phyloP scores from a whole-genome alignment of 2,797 vertebrate genomes.

The Microhierax caerulescens region DNA sequence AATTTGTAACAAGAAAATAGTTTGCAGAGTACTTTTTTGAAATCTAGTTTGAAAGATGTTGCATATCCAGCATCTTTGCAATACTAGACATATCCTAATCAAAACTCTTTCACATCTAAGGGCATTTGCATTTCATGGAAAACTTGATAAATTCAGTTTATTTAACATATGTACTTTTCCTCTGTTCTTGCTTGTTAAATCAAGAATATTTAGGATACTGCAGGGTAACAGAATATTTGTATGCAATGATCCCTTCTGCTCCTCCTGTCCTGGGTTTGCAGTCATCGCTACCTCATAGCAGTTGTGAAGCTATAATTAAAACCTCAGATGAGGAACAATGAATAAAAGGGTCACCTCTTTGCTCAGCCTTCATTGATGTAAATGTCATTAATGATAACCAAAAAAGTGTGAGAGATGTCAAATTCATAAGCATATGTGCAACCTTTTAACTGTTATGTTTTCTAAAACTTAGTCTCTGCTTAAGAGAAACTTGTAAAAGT shows the following conservation, averaged over 20 bases:
- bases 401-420: background rate
- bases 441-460: background rate
- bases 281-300: background rate
- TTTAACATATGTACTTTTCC: background rate
- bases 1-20: background rate
- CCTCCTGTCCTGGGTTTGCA: background rate
- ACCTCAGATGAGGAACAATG: background rate
- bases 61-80: background rate
- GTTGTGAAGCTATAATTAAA: constrained; percentile 19
- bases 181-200: background rate
- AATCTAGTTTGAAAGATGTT: background rate
- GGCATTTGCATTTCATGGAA: constrained; percentile 6
- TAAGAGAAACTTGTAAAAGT: background rate
- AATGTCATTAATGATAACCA: background rate
- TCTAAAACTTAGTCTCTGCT: background rate
- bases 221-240: background rate
- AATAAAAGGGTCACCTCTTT: background rate
- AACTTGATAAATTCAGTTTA: background rate
- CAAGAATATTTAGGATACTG: background rate
- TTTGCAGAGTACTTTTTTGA: background rate
- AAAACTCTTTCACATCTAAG: background rate
- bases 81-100: background rate
- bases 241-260: background rate
- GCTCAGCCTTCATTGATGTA: background rate
- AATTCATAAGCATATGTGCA: background rate